Evolutionary conservation across 1,140 invertebrate species (phyloP).

Genomic region (Dreissena polymorpha): DNA sequence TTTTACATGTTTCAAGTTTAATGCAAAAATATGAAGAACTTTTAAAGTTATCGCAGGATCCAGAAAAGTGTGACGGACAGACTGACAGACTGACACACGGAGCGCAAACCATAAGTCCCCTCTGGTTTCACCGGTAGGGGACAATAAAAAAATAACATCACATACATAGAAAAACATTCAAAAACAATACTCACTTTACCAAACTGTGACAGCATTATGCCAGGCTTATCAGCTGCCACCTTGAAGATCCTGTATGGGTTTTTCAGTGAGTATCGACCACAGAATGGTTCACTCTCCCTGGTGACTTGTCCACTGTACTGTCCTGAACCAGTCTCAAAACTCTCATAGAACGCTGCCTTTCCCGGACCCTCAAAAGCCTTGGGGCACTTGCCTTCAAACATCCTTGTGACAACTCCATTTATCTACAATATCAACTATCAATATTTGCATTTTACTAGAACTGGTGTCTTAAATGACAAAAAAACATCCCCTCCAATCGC

Average conservation of each 20-base stretch:
- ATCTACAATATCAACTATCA: neutral
- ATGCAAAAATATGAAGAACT: no score
- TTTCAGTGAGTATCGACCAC: constrained; percentile 61
- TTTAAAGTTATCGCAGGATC: no score
- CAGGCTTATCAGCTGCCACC: constrained; percentile 18
- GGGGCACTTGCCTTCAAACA: constrained; percentile 63
- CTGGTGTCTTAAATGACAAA: no score
- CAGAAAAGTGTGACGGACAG: no score
- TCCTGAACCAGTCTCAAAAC: constrained; percentile 20
- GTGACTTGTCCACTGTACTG: neutral
- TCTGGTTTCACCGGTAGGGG: no score
- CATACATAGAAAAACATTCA: neutral
- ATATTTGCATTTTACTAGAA: no score
- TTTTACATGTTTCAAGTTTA: no score
- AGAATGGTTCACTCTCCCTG: constrained; percentile 63
- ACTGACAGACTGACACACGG: no score
- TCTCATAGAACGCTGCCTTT: constrained; percentile 40
- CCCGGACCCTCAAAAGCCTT: constrained; percentile 21
- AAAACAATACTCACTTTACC: constrained; percentile 29
- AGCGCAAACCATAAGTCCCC: no score
- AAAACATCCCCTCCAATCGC: no score
- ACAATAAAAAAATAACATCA: no score
- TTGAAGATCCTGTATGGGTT: constrained; percentile 62
- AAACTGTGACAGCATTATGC: constrained; percentile 37
- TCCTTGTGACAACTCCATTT: constrained; percentile 12